Conservation (phyloP, 2,888 invertebrate genomes). For the Myopa tessellatipennis region DNA sequence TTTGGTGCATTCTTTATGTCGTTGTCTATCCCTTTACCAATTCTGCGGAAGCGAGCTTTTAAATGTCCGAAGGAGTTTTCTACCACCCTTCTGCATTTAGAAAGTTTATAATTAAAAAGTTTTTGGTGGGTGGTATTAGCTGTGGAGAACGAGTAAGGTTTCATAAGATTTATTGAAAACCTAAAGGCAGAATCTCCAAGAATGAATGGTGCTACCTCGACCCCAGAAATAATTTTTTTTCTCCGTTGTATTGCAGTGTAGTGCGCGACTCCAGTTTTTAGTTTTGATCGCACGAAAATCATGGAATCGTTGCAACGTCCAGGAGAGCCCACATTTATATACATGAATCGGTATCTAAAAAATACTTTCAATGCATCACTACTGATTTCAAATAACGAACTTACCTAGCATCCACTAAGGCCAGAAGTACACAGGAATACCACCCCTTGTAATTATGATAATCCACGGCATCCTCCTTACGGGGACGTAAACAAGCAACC, state of each 20-base stretch:
- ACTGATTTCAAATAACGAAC: no score
- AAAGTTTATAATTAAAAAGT: not conserved
- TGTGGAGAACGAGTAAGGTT: not conserved
- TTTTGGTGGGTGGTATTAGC: not conserved
- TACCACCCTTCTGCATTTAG: no score
- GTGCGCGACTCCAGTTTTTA: not conserved
- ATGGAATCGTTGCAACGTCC: no score
- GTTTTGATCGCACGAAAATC: not conserved
- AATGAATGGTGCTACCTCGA: not conserved
- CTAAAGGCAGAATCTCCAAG: not conserved
- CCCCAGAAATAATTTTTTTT: not conserved
- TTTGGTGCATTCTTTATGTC: no score
- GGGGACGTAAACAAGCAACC: slow-evolving; percentile 1
- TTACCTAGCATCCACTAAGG: no score
- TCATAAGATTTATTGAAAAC: not conserved
- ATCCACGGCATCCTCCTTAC: not conserved
- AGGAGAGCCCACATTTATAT: not conserved
- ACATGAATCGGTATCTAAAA: slow-evolving; percentile 6
- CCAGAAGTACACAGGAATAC: no score
- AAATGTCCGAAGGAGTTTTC: no score
- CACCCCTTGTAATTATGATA: not conserved
- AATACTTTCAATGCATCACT: not conserved
- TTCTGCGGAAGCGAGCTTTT: no score
- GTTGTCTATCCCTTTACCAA: no score
- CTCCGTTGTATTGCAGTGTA: not conserved